Evolutionary conservation across 2,888 invertebrate species (phyloP), one percentile per base, ranked within the genome.

Genomic region (Lasioglossum lativentre): DNA sequence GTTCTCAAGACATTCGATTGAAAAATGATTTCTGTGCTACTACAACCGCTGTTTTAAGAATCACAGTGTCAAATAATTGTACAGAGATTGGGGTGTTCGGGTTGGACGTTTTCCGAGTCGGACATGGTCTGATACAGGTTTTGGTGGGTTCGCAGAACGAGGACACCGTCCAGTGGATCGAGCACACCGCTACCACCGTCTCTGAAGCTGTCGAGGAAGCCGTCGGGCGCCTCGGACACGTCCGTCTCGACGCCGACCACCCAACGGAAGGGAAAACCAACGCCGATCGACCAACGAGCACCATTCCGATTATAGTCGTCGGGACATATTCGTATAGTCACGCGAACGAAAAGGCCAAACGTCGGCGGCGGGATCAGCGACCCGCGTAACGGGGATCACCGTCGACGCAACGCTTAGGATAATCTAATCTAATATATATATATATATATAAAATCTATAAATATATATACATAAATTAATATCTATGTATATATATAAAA

Each of bases 151-250:
- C 83, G 27, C 81, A 97, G 97, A 95, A 97, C 97, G 95, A 96
- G 97, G 94, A 97, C 97, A 89, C 97, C 97, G 78, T 97, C 97
- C 68, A 95, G 94, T 80, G 97, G 97, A 82, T 97, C 97, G 86
- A 97, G 97, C 87, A 97, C 97, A 19, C 97, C 97, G 71, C 96
- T 97, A 84, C 96, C 97, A 34, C 95, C 97, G 47, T 96, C 96
- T 45, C 96, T 97, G 73, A 96, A 97, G 91, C 94, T 97, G 86
- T 94, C 97, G 86, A 95, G 97, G 77, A 97, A 97, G 93, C 96
- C 97, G 8, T 97, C 97, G 0, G 97, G 97, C 86, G 97, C 97
- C 30, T 97, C 97, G 8, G 97, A 97, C 89, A 96, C 96, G 30
- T 96, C 96, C 23, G 96, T 96, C 12, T 96, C 96, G 84, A 95